Conservation (phyloP, 2,113 vertebrate species). For the Panthera leo region DNA sequence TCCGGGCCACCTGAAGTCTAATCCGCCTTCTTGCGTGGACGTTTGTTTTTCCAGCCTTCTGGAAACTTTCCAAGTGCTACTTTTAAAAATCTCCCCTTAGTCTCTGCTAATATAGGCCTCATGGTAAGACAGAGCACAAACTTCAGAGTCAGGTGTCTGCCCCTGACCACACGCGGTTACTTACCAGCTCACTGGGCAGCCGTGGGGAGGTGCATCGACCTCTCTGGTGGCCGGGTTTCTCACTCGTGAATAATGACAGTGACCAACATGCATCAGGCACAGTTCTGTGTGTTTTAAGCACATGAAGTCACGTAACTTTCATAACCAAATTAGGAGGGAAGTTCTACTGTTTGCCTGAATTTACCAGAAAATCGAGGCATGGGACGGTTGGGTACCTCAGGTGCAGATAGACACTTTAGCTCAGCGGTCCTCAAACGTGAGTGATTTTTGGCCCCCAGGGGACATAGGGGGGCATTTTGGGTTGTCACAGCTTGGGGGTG, state of each 20-base stretch:
- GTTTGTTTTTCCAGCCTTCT: neutral
- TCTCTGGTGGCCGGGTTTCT: neutral
- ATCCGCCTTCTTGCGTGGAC: neutral
- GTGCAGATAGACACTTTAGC: neutral
- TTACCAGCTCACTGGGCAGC: neutral
- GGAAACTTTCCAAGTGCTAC: neutral
- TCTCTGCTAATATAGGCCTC: neutral
- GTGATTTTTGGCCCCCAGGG: too few relatives aligned
- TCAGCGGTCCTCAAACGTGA: neutral
- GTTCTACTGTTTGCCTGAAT: neutral
- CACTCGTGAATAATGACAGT: fast-evolving
- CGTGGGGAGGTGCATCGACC: fast-evolving
- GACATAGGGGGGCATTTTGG: neutral
- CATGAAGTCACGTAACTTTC: neutral
- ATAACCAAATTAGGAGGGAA: neutral
- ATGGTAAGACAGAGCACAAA: neutral
- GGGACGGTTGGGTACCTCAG: neutral
- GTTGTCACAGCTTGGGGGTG: neutral
- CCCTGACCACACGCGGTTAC: too few relatives aligned
- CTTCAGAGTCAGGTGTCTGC: neutral
- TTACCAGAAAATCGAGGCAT: neutral
- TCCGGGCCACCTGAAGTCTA: fast-evolving
- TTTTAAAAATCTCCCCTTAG: neutral
- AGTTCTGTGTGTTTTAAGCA: neutral
- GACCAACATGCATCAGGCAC: fast-evolving